phyloP scores from a whole-genome alignment of 1,140 invertebrate genomes.

The Pachyrhynchus sulphureomaculatus region DNA sequence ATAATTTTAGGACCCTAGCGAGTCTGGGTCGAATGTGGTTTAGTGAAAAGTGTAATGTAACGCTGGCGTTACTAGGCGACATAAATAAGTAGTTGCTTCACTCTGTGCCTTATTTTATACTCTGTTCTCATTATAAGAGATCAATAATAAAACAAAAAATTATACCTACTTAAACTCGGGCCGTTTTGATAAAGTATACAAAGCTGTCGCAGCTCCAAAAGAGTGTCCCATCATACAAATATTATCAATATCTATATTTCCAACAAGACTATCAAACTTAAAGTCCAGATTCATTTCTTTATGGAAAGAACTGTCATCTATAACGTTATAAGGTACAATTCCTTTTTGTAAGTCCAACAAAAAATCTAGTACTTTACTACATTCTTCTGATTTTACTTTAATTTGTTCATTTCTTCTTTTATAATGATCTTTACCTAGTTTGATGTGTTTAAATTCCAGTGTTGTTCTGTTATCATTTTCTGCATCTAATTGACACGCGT shows the following conservation, averaged over 20 bases:
- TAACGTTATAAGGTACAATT: constrained; percentile 56
- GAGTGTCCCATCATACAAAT: constrained; percentile 65
- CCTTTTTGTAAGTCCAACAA: constrained; percentile 59
- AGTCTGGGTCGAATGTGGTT: too few relatives aligned
- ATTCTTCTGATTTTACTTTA: constrained; percentile 53
- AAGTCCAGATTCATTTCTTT: constrained; percentile 29
- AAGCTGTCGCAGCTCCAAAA: constrained; percentile 65
- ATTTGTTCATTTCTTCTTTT: constrained; percentile 51
- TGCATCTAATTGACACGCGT: constrained; percentile 46
- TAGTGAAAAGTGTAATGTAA: too few relatives aligned
- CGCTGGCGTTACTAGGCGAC: too few relatives aligned
- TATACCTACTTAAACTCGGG: constrained; percentile 58
- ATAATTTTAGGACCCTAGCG: too few relatives aligned
- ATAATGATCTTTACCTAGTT: constrained; percentile 49
- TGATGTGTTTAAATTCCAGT: constrained; percentile 44
- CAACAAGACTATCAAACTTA: constrained; percentile 51
- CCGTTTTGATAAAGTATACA: constrained; percentile 58
- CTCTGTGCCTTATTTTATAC: too few relatives aligned
- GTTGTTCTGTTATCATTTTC: constrained; percentile 43
- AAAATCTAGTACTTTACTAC: constrained; percentile 57
- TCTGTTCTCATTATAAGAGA: too few relatives aligned
- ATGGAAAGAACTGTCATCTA: constrained; percentile 47
- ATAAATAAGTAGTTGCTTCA: too few relatives aligned
- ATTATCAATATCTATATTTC: constrained; percentile 57
- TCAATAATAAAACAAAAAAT: too few relatives aligned